Evolutionary conservation across 2,888 invertebrate genomes (phyloP).

Genomic region (Leucania comma): DNA sequence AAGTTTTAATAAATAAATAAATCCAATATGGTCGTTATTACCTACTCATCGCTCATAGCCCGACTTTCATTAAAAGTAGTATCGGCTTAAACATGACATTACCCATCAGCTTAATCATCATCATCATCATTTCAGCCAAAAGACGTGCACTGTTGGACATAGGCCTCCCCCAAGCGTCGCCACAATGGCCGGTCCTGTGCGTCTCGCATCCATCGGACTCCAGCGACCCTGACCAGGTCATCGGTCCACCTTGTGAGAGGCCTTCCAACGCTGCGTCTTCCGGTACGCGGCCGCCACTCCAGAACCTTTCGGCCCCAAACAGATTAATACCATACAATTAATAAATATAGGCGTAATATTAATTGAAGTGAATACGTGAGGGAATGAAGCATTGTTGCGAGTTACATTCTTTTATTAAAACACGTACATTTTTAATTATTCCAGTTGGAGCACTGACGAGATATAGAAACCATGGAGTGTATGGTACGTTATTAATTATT

Average conservation of each 20-base stretch:
- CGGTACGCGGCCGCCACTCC: too few relatives aligned
- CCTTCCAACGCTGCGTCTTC: too few relatives aligned
- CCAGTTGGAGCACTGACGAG: conserved; percentile 45
- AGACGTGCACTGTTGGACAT: too few relatives aligned
- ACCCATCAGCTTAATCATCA: conserved; percentile 5
- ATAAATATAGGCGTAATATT: conserved; percentile 48
- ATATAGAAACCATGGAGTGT: conserved; percentile 19
- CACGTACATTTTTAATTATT: conserved; percentile 72
- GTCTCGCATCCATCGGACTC: too few relatives aligned
- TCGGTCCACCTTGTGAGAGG: too few relatives aligned
- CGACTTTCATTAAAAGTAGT: not conserved
- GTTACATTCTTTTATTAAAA: conserved; percentile 62
- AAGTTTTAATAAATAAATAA: too few relatives aligned
- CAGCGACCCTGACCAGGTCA: too few relatives aligned
- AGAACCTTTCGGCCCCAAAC: too few relatives aligned
- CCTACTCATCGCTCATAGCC: not conserved
- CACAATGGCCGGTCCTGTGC: too few relatives aligned
- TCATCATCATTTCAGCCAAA: too few relatives aligned
- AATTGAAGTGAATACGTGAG: conserved; percentile 55
- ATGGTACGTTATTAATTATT: conserved; percentile 24
- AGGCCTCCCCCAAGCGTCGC: too few relatives aligned
- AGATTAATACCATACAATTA: conserved; percentile 38
- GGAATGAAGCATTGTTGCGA: conserved; percentile 44
- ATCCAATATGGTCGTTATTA: not conserved
- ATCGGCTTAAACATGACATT: conserved; percentile 2